These are phyloP conservation scores for Tupaia tana DNA, from an alignment of 2,113 vertebrate species.

Conservation along the genomic window DNA sequence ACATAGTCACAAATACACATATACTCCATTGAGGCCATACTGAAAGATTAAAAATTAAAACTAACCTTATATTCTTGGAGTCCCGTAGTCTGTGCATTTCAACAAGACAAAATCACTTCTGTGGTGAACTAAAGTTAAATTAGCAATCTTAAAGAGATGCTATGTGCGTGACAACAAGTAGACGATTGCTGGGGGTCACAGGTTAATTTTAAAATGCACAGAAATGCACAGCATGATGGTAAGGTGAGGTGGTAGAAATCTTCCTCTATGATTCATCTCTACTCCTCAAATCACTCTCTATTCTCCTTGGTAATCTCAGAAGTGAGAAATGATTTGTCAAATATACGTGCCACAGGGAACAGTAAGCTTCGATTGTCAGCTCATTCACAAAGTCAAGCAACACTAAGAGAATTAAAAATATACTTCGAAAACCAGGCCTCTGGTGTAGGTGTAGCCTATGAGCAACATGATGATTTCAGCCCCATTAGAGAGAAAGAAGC, in stretches of 20 bases:
- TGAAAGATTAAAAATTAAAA: constrained; percentile 39
- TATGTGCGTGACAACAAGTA: constrained; percentile 62
- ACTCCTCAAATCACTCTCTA: constrained; percentile 65
- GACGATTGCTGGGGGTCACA: constrained; percentile 33
- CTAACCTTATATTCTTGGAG: constrained; percentile 66
- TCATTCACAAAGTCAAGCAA: constrained; percentile 74
- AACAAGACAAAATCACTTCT: background rate
- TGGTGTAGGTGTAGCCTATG: background rate
- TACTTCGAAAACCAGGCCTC: background rate
- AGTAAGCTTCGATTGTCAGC: constrained; percentile 4
- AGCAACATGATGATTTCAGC: background rate
- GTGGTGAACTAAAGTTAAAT: background rate
- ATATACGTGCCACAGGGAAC: background rate
- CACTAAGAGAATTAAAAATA: constrained; percentile 18
- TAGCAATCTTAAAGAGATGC: background rate
- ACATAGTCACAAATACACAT: background rate
- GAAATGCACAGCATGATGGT: constrained; percentile 48
- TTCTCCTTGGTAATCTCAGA: constrained; percentile 61
- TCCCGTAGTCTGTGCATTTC: background rate
- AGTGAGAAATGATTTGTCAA: constrained; percentile 73
- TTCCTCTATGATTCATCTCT: constrained; percentile 76
- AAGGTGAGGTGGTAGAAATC: constrained; percentile 67
- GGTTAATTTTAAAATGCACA: constrained; percentile 67
- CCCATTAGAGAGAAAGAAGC: background rate
- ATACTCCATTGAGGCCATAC: background rate